phyloP scores from a whole-genome alignment of 2,113 vertebrate species.

The Chrysochloris asiatica region DNA sequence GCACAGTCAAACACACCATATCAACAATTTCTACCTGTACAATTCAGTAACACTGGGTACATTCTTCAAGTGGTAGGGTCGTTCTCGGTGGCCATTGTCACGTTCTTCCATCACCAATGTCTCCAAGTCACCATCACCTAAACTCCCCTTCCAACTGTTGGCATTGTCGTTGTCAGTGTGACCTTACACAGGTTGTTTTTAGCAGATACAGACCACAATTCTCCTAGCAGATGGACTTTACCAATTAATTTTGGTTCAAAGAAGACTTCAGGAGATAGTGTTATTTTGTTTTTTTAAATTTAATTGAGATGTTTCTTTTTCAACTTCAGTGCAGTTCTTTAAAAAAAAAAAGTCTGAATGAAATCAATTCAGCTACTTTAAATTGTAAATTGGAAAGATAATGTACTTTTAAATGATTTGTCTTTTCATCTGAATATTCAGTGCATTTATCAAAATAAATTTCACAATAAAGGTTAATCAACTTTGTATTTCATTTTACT shows the following conservation, averaged over 20 bases:
- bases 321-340: background rate
- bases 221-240: background rate
- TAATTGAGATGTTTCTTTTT: background rate
- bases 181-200: background rate
- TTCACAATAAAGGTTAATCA: background rate
- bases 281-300: background rate
- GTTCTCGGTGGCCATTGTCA: too few species aligned
- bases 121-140: background rate
- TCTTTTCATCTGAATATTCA: conserved; percentile 12
- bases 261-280: background rate
- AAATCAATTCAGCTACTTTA: conserved; percentile 23
- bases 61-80: too few species aligned
- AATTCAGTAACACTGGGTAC: background rate
- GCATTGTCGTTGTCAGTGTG: background rate
- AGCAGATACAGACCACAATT: background rate
- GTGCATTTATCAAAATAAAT: conserved; percentile 41
- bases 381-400: conserved; percentile 37
- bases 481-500: conserved; percentile 33
- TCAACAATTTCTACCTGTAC: too few species aligned
- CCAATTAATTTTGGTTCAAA: background rate
- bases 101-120: background rate
- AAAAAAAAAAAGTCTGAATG: conserved; percentile 10
- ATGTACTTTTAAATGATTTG: background rate
- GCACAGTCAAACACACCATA: too few species aligned
- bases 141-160: background rate